phyloP scores from a whole-genome alignment of 2,797 vertebrate species.

The Cuculus canorus region DNA sequence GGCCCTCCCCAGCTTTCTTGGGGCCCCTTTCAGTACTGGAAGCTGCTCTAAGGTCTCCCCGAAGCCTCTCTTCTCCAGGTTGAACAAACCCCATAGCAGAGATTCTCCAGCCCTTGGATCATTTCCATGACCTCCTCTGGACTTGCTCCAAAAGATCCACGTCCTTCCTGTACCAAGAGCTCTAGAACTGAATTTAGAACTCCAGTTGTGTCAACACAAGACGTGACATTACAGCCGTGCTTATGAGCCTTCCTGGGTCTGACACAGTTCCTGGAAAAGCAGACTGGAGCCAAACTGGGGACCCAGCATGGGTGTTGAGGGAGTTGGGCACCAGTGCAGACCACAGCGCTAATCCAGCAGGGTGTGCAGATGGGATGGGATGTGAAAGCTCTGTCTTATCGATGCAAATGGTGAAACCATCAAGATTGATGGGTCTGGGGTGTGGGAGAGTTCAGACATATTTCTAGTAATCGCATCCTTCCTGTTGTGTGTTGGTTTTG shows the following conservation, averaged over 20 bases:
- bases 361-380: not conserved
- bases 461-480: slow-evolving; percentile 17
- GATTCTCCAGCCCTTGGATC: too few relatives aligned
- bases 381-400: not conserved
- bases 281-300: not conserved
- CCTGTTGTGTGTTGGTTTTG: not conserved
- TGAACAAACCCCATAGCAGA: too few relatives aligned
- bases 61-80: too few relatives aligned
- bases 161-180: too few relatives aligned
- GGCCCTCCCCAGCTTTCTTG: too few relatives aligned
- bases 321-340: not conserved
- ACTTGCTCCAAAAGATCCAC: too few relatives aligned
- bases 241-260: fast-evolving
- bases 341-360: not conserved
- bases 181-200: too few relatives aligned
- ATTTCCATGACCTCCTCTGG: too few relatives aligned
- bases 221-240: fast-evolving
- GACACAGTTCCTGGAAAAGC: not conserved
- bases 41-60: too few relatives aligned
- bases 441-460: not conserved
- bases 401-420: not conserved
- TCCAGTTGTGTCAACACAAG: not conserved
- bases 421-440: not conserved
- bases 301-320: not conserved
- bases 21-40: too few relatives aligned